A percentile compares a stretch with the other conserved stretches of the same genome.
Evolutionary conservation across 1,140 invertebrate genomes (phyloP).

Genomic region (Meloidogyne floridensis): DNA sequence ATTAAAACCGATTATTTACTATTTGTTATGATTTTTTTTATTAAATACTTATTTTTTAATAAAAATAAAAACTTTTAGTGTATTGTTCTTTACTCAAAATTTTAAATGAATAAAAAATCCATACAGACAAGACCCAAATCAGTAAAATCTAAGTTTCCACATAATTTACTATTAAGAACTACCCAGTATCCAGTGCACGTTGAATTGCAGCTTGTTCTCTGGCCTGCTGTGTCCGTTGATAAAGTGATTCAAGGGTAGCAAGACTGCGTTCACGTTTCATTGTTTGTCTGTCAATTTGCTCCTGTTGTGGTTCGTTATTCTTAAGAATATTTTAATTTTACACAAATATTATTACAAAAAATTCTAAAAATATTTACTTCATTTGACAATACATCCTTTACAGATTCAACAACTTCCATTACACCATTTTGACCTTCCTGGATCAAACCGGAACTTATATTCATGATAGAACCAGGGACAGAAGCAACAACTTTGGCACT

Average conservation of each 20-base stretch:
- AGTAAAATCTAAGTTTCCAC: too few relatives aligned
- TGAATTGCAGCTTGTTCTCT: constrained; percentile 42
- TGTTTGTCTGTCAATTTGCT: constrained; percentile 27
- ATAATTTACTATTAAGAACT: not conserved
- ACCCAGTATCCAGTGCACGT: constrained; percentile 29
- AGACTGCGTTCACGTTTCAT: constrained; percentile 62
- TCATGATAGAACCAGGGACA: constrained; percentile 50
- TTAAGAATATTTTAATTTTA: not conserved
- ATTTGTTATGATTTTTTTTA: not conserved
- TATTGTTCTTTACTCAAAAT: too few relatives aligned
- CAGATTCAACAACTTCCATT: constrained; percentile 45
- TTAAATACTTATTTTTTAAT: too few relatives aligned
- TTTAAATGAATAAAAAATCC: too few relatives aligned
- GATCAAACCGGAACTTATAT: constrained; percentile 51
- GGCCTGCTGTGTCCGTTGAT: constrained; percentile 56
- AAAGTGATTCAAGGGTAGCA: constrained; percentile 58
- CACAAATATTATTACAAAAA: not conserved
- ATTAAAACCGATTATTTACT: not conserved
- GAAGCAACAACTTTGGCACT: constrained; percentile 57
- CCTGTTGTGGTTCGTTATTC: not conserved
- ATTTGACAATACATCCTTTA: constrained; percentile 14
- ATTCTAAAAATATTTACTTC: constrained; percentile 23
- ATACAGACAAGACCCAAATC: too few relatives aligned
- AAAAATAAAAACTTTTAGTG: too few relatives aligned
- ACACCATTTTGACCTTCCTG: constrained; percentile 51